These are phyloP conservation scores for Hydrotaea cyrtoneurina DNA, from an alignment of 2,888 invertebrate species.

Conservation along the genomic window DNA sequence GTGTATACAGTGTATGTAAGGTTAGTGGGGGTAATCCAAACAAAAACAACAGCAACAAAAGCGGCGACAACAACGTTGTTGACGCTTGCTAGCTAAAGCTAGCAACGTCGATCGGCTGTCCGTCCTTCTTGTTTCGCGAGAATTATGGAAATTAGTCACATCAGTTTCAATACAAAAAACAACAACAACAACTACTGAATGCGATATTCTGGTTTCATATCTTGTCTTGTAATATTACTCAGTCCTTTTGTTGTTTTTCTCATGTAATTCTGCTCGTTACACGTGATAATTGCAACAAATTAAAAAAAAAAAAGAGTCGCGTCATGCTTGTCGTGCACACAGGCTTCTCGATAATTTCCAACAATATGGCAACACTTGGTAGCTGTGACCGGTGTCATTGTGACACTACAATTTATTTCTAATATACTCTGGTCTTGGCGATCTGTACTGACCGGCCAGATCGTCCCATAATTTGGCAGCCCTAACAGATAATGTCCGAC, in stretches of 20 bases:
- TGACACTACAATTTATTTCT: too few relatives aligned
- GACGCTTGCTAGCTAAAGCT: not conserved
- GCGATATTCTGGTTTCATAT: conserved; percentile 34
- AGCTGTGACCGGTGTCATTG: too few relatives aligned
- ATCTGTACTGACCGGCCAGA: too few relatives aligned
- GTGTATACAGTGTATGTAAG: not conserved
- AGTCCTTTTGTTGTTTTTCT: conserved; percentile 18
- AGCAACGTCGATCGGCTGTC: not conserved
- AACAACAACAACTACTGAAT: not conserved
- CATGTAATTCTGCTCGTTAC: conserved; percentile 16
- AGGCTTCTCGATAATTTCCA: not conserved
- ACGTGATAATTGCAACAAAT: conserved; percentile 32
- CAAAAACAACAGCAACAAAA: conserved; percentile 28
- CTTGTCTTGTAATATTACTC: conserved; percentile 24
- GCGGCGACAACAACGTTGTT: conserved; percentile 26
- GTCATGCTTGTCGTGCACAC: conserved; percentile 30
- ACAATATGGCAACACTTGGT: not conserved
- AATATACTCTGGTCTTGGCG: too few relatives aligned
- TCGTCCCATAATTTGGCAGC: too few relatives aligned
- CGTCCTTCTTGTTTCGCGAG: conserved; percentile 70
- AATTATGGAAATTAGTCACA: conserved; percentile 77
- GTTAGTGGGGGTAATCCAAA: conserved; percentile 54
- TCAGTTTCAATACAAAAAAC: conserved; percentile 29
- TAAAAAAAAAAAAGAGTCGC: conserved; percentile 1
- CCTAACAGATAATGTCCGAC: too few relatives aligned